Evolutionary conservation across 2,888 invertebrate species (phyloP).

Genomic region (Agrenia bidenticulata): DNA sequence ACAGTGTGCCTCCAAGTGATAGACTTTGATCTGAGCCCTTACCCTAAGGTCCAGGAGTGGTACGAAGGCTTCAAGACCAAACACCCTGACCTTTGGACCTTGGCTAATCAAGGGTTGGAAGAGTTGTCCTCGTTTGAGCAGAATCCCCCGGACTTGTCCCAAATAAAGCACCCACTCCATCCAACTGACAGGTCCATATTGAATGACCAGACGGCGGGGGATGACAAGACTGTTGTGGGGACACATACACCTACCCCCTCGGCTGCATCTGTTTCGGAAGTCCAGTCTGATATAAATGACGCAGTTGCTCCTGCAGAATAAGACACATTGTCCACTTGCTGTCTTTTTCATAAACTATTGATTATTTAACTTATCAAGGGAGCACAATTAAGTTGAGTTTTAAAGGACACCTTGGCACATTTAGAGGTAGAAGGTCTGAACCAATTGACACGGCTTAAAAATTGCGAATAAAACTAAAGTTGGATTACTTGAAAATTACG

Average conservation of each 20-base stretch:
- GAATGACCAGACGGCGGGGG: neutral
- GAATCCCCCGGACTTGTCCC: conserved; percentile 71
- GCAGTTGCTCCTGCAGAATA: conserved; percentile 2
- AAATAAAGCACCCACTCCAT: conserved; percentile 72
- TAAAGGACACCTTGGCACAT: too few relatives aligned
- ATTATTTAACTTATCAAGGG: too few relatives aligned
- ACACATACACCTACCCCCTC: neutral
- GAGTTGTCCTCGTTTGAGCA: conserved; percentile 68
- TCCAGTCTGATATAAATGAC: neutral
- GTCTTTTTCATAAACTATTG: too few relatives aligned
- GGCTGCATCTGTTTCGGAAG: neutral
- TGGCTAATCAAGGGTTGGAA: conserved; percentile 68
- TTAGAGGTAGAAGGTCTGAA: too few relatives aligned
- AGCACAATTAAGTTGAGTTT: too few relatives aligned
- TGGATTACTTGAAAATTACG: too few relatives aligned
- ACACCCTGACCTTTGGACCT: conserved; percentile 65
- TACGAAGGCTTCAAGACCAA: conserved; percentile 44
- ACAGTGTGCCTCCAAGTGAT: conserved; percentile 74
- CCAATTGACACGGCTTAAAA: too few relatives aligned
- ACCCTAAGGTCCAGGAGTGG: conserved; percentile 56
- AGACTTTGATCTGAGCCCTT: conserved; percentile 65
- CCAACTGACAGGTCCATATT: conserved; percentile 45
- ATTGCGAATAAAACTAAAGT: neutral
- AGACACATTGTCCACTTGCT: too few relatives aligned
- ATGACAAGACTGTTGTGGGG: neutral